A percentile compares a stretch with the other conserved stretches of the same genome.
Evolutionary conservation across 2,888 invertebrate species (phyloP).

Genomic region (Plagiodera versicolora): DNA sequence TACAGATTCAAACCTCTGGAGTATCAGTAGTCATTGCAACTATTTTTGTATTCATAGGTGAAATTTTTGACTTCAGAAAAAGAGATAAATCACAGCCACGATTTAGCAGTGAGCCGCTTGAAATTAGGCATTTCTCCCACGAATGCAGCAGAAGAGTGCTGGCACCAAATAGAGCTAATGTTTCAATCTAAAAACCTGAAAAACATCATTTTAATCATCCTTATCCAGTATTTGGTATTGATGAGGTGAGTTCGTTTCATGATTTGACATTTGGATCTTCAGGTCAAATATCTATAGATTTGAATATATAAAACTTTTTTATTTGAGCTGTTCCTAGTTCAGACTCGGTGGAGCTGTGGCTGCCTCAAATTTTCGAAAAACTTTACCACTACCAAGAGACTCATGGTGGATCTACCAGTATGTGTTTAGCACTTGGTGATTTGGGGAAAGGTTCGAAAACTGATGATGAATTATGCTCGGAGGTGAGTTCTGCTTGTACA

Average conservation of each 20-base stretch:
- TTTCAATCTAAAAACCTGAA: constrained; percentile 58
- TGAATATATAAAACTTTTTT: too few species aligned
- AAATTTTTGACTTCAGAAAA: constrained; percentile 41
- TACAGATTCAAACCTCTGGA: too few species aligned
- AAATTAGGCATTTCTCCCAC: neutral
- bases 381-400: constrained; percentile 52
- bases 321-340: constrained; percentile 49
- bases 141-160: neutral
- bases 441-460: constrained; percentile 5
- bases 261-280: too few species aligned
- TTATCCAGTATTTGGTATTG: constrained; percentile 66
- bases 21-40: too few species aligned
- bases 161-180: constrained; percentile 55
- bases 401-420: constrained; percentile 36
- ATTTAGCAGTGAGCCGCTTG: neutral
- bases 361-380: constrained; percentile 80
- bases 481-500: constrained; percentile 10
- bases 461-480: constrained; percentile 29
- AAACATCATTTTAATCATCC: constrained; percentile 60
- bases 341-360: constrained; percentile 78
- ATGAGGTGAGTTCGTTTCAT: constrained; percentile 58
- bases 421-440: constrained; percentile 57
- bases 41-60: constrained; percentile 9
- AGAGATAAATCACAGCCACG: neutral
- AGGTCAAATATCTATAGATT: too few species aligned